These are phyloP conservation scores for Cygnus buccinator DNA, from an alignment of 2,113 vertebrate genomes.

Conservation along the genomic window DNA sequence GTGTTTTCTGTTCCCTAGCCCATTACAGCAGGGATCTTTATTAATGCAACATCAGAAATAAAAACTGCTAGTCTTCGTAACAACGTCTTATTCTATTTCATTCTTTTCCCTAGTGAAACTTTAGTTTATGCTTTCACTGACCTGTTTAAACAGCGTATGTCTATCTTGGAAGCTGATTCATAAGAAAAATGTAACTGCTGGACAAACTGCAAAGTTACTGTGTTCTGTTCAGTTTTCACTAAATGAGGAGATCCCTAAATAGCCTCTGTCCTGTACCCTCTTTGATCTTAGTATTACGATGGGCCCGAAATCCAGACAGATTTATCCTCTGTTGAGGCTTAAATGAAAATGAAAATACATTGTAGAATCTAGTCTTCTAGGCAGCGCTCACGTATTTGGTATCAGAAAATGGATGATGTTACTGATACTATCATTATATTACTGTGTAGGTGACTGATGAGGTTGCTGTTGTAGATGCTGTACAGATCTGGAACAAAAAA, in stretches of 20 bases:
- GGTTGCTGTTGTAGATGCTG: background rate
- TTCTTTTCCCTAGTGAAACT: slow-evolving; percentile 4
- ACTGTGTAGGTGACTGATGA: background rate
- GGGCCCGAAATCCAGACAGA: background rate
- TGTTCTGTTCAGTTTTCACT: background rate
- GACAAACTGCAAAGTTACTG: background rate
- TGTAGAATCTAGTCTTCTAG: background rate
- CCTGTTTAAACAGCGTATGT: background rate
- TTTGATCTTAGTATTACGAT: background rate
- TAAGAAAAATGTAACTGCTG: background rate
- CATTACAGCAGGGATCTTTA: background rate
- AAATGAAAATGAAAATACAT: background rate
- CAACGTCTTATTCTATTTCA: background rate
- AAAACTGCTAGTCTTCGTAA: background rate
- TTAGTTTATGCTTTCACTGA: background rate
- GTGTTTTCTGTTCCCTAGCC: background rate
- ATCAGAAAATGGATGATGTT: background rate
- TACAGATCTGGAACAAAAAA: background rate
- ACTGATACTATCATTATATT: background rate
- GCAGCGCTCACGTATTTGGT: background rate
- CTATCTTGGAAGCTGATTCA: background rate
- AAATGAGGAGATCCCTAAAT: background rate
- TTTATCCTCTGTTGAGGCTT: background rate
- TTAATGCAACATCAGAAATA: background rate
- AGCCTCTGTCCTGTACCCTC: background rate